Evolutionary conservation across 2,113 vertebrate genomes (phyloP), one percentile per base, ranked within the genome.

Genomic region (Cololabis saira): DNA sequence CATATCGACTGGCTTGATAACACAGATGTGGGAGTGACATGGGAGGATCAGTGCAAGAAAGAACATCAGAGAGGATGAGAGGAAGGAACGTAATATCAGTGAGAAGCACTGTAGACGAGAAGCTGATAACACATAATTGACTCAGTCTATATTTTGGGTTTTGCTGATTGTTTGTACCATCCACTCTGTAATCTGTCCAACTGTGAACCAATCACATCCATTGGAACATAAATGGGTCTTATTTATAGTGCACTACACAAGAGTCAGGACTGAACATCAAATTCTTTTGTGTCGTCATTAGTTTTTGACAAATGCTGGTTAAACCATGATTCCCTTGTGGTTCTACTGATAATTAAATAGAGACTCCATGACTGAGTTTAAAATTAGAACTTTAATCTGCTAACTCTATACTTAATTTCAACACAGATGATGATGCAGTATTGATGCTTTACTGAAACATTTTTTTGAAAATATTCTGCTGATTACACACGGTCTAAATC

Each of bases 41-140:
- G 64, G 54, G 59, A 55, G 74, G 58, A 78, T 70, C 57, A 65
- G 45, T 55, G 49, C 33, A 59, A 57, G 41, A 61, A 48, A 64
- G 41, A n/a, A 78, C 73, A 83, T 80, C 67, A 74, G 61, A 63
- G 60, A 65, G 10, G 68, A 67, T 18, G 18, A 42, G 15, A 58
- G 61, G 51, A 61, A 43, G 56, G 52, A 41, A 82, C 63, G 63
- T 66, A 30, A 52, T 51, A 77, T 42, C 57, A 63, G 71, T 33
- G 19, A 80, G 74, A 65, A 41, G 44, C 71, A 68, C 5, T 53
- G 61, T 12, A 18, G 54, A 42, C 43, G 44, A 45, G n/a, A 14
- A 17, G 57, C 37, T 68, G 56, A 71, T 74, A 75, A 83, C 53
- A 73, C 33, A 54, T 54, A 71, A 76, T 27, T 60, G 16, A 67